Evolutionary conservation across 2,113 vertebrate species (phyloP), one percentile per base, ranked within the genome.

Genomic region (Turdus rufiventris): DNA sequence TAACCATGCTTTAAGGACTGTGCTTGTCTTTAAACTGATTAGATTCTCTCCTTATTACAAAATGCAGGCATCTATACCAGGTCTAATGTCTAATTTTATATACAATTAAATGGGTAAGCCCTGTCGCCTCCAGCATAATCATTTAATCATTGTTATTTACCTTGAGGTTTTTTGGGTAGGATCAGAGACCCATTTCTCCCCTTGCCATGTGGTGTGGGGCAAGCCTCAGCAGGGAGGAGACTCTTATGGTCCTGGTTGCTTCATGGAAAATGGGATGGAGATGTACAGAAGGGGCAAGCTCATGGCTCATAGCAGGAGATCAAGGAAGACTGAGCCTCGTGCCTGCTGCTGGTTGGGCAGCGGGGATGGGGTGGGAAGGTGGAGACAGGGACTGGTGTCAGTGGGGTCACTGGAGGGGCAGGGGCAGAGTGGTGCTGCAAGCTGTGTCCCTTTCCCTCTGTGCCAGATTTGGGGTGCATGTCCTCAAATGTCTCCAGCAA

Each of bases 1-100:
- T 87, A 97, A 94, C 79, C 93, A 87, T 11, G 83, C 85, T 96
- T 92, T 91, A 94, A 96, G 94, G 60, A 76, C 78, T 24, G 56
- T 0, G 4, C 85, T 95, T 43, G 53, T 94, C 89, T 96, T 94
- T 88, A 93, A 89, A 85, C 79, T 93, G 91, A 93, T 88, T 92
- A 85, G 83, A 89, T 96, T 91, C 86, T 66, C 68, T 85, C 87
- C 70, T 85, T 84, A 94, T 89, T 91, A 88, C 73, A 72, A 66
- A 87, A 79, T 1, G 23, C 67, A 89, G 66, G 75, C 91, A 36
- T 89, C 80, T 89, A 50, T 88, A 85, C 77, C 85, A 95, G 88
- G 51, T 92, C 82, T 92, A 78, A 68, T 17, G 26, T 87, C 89
- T 90, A 34, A 79, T 95, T 96, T 90, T 61, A 76, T 79, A 73